Base-by-base conservation (phyloP, 2,797 vertebrate genomes). In the Tolypeutes matacus region DNA sequence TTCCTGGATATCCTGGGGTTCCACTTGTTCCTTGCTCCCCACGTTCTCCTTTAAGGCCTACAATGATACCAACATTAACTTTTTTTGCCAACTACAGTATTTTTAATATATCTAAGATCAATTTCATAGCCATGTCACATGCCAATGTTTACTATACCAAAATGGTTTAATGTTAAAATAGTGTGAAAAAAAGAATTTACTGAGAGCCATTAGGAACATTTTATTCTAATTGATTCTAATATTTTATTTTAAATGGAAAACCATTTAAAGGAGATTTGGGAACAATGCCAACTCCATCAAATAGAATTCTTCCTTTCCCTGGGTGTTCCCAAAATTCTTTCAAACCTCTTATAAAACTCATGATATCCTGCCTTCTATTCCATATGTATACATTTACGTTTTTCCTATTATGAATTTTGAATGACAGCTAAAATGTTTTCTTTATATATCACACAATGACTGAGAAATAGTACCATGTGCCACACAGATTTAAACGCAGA, bases 11-110 rank as follows among this genome's bases (percentile, higher is more conserved):
- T 53, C 99, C 99, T 1, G 98, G 98, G 93, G 96, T 76, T 46
- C 99, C 99, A 5, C 95, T 94, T 3, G 93, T 7, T 95, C 99
- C 99, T 97, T 95, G 97, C 60, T 98, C 98, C 6, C 99, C 99
- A 97, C 98, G 98, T 78, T 99, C 99, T 87, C 99, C 99, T 98
- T 98, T 99, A 36, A 99, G 98, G 89, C 99, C 99, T 99, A 94
- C 96, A 97, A 98, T 72, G 82, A 97, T 60, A 78, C 14, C 67
- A 91, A 36, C 78, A 67, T 96, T 80, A 94, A 69, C 5, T 46
- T 2, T 56, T 56, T 91, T 83, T 56, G 49, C 2, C n/a, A 64
- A 2, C 11, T 80, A 1, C 20, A 46, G 10, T 78, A 64, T 20
- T 76, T 95, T 62, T 42, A 84, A 92, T 69, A 36, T 91, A 86